Evolutionary conservation across 2,113 vertebrate species (phyloP), one percentile per base, ranked within the genome.

Genomic region (Cyanoliseus patagonus): DNA sequence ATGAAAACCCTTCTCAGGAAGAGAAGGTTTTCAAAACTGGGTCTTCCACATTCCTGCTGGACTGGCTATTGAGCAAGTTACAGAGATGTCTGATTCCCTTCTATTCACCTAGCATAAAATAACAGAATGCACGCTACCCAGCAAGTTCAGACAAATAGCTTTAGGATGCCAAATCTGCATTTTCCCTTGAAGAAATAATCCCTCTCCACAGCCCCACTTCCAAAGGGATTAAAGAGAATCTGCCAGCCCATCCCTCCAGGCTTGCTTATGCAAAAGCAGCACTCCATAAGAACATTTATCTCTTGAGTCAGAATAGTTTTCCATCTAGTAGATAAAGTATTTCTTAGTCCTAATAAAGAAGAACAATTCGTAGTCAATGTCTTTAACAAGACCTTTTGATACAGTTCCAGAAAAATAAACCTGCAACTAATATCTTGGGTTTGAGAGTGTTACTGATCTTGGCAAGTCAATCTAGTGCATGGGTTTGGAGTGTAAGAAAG

Each of bases 121-220:
- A 87, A 23, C 90, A 83, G 76, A 95, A 85, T 59, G 61, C 44
- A 94, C 0, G 0, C 25, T 88, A 82, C 52, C 76, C 89, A 90
- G 90, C 94, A 95, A 95, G 95, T 95, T 95, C 92, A 92, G 90
- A 93, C 93, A 94, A 90, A 95, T 52, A 85, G 77, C 25, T 88
- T 74, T 80, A 76, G 78, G 87, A 92, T 82, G 90, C 93, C 87
- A 94, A 94, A 93, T 83, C 78, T 85, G 28, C 87, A 90, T 96
- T 95, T 95, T 95, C 91, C 57, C 91, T 89, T 95, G 74, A 85
- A 82, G 69, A 92, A 95, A 77, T 95, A 91, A 92, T 82, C 84
- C 81, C 44, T 87, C 63, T 95, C 73, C 44, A 35, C 37, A 85
- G 27, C 37, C 20, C 8, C 0, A 1, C 78, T 94, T 96, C 92